A percentile compares a stretch with the other conserved stretches of the same genome.
phyloP scores from a whole-genome alignment of 1,140 invertebrate genomes.

The Linepithema humile region DNA sequence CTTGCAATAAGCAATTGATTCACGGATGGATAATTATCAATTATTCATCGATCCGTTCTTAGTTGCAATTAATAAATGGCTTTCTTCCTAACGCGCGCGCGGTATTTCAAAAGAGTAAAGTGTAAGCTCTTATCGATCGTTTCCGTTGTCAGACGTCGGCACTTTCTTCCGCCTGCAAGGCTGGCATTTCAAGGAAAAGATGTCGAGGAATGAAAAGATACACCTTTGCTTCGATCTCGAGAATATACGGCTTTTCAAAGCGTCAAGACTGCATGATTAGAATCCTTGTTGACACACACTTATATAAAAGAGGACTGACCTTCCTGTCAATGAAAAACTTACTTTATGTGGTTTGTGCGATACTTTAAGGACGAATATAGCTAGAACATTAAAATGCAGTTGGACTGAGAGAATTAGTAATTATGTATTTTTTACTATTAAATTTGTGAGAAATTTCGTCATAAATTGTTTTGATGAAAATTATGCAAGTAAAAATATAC shows the following conservation, averaged over 20 bases:
- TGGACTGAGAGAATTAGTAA: neutral
- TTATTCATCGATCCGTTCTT: neutral
- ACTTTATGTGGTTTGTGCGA: neutral
- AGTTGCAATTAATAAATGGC: conserved; percentile 16
- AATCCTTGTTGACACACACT: conserved; percentile 39
- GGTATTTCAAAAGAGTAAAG: conserved; percentile 20
- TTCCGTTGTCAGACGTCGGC: conserved; percentile 5
- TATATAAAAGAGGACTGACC: conserved; percentile 32
- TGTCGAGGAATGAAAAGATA: conserved; percentile 52
- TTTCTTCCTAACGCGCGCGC: neutral
- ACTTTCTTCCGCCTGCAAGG: conserved; percentile 5
- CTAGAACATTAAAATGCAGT: neutral
- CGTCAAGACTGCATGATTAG: conserved; percentile 34
- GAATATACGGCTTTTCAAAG: conserved; percentile 17
- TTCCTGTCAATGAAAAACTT: neutral
- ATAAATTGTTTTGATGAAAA: neutral
- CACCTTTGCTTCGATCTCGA: neutral
- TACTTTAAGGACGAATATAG: neutral
- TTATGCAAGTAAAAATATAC: too few species aligned
- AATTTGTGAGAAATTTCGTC: neutral
- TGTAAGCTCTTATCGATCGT: conserved; percentile 24
- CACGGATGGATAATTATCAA: neutral
- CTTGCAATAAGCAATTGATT: neutral
- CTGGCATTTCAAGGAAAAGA: conserved; percentile 12
- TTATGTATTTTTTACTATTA: neutral